Evolutionary conservation across 2,113 vertebrate species (phyloP).

Genomic region (Percopsis transmontana): DNA sequence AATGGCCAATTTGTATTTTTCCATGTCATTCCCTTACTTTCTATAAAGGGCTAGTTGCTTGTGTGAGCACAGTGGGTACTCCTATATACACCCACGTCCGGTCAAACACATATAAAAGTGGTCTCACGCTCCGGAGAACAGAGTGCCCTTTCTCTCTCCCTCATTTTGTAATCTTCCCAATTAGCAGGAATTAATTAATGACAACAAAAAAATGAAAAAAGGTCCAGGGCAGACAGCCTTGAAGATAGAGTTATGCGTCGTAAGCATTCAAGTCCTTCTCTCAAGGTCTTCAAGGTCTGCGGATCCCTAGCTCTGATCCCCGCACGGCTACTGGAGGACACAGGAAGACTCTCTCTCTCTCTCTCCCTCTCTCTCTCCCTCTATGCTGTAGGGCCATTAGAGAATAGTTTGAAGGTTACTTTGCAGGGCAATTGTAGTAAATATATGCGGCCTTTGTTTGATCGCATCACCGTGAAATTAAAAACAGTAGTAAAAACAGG

Average conservation of each 20-base stretch:
- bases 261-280: constrained; percentile 71
- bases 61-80: constrained; percentile 9
- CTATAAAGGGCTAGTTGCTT: constrained; percentile 12
- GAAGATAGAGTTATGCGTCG: constrained; percentile 73
- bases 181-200: constrained; percentile 77
- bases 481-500: constrained; percentile 53
- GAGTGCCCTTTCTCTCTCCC: constrained; percentile 48
- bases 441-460: constrained; percentile 55
- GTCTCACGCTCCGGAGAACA: constrained; percentile 54
- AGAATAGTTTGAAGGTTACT: constrained; percentile 59
- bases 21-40: constrained; percentile 39
- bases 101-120: constrained; percentile 29
- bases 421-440: no score
- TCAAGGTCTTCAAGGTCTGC: constrained; percentile 72
- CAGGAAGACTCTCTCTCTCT: constrained; percentile 27
- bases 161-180: constrained; percentile 73
- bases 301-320: constrained; percentile 65
- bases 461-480: constrained; percentile 64
- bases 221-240: constrained; percentile 66
- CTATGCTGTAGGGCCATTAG: constrained; percentile 15
- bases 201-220: constrained; percentile 66
- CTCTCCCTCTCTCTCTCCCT: background rate
- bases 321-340: constrained; percentile 46
- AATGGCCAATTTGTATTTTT: constrained; percentile 50
- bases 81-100: background rate